phyloP scores from a whole-genome alignment of 2,797 vertebrate genomes.

The Decapterus maruadsi region DNA sequence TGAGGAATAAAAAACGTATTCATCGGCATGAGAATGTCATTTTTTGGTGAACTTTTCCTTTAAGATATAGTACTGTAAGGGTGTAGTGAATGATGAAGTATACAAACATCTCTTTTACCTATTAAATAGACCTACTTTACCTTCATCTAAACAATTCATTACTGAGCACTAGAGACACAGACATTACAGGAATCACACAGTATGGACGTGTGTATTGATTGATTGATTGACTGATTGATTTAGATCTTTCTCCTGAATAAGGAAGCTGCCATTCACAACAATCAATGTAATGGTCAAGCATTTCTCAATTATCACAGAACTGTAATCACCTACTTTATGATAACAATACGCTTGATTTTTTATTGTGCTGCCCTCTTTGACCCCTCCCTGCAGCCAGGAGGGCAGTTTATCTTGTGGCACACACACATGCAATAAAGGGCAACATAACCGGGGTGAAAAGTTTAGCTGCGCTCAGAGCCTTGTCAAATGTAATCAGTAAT shows the following conservation, averaged over 20 bases:
- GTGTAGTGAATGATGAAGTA: neutral
- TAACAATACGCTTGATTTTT: neutral
- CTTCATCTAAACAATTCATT: neutral
- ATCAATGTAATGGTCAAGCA: neutral
- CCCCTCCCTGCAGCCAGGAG: conserved; percentile 5
- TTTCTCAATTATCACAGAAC: neutral
- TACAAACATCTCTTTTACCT: neutral
- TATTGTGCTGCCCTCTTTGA: conserved; percentile 10
- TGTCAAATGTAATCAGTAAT: conserved; percentile 61
- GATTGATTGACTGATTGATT: neutral
- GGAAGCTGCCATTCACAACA: neutral
- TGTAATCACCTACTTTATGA: neutral
- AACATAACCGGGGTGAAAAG: conserved; percentile 72
- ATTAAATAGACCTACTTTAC: neutral
- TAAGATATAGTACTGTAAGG: no score
- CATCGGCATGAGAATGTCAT: no score
- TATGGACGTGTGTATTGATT: no score
- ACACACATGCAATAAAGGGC: conserved; percentile 61
- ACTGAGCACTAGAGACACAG: neutral
- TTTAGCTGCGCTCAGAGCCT: conserved; percentile 55
- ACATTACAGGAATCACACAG: neutral
- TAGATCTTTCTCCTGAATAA: neutral
- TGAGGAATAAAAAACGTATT: no score
- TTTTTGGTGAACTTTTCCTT: no score
- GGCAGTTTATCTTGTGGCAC: conserved; percentile 37